Base-by-base conservation (phyloP, 2,888 invertebrate species). In the Neoascia interrupta region DNA sequence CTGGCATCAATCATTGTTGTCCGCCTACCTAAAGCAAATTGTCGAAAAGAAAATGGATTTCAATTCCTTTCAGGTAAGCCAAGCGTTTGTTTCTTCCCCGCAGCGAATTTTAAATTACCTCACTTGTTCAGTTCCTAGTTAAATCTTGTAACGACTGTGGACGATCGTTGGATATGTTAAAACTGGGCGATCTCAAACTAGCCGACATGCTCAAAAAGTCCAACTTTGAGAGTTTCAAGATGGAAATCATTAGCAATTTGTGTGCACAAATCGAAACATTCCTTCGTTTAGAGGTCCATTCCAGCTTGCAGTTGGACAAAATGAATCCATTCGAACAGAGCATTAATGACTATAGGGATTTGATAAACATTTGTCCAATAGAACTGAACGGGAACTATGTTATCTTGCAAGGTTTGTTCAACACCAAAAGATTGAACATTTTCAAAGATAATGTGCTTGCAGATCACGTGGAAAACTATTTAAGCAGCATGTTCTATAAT, bases 401-500 rank as follows among this genome's bases (percentile, higher is more conserved):
- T 85, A 91, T 92, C 81, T 89, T 94, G 15, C 92, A 92, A 88
- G 91, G 93, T 89, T 88, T 86, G 19, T n/a, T 31, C 4, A n/a
- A n/a, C n/a, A n/a, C n/a, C n/a, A n/a, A n/a, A n/a, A n/a, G n/a
- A n/a, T n/a, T n/a, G n/a, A n/a, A n/a, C n/a, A n/a, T n/a, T n/a
- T n/a, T n/a, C n/a, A n/a, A n/a, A n/a, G n/a, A 31, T 31, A 5
- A 6, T 6, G 26, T 31, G 8, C 84, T 81, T 82, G 26, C 70
- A 89, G 90, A 88, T 82, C 85, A 87, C 54, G 93, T 97, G 5
- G 98, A 98, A 87, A 93, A 96, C 85, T 98, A 98, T 89, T 91
- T 99, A 81, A 97, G 97, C 84, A 94, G 93, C 82, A 97, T 96
- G 86, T 99, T 98, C 89, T 99, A 99, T 89, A 98, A 99, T 90